A percentile compares a stretch with the other conserved stretches of the same genome.
phyloP scores from a whole-genome alignment of 1,140 invertebrate genomes.

The Eurosta solidaginis region DNA sequence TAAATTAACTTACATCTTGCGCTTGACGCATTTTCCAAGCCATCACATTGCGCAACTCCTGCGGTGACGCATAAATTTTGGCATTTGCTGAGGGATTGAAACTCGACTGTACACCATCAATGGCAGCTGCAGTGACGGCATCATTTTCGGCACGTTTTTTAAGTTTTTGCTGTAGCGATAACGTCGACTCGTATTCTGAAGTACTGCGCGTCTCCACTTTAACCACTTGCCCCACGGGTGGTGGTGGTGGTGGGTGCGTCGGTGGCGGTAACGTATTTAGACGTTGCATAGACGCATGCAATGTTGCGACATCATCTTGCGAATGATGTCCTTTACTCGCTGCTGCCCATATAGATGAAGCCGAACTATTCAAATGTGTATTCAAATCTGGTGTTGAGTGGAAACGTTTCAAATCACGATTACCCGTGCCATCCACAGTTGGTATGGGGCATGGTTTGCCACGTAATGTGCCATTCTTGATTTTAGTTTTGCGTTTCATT shows the following conservation, averaged over 20 bases:
- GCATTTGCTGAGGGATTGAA: conserved; percentile 83
- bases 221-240: conserved; percentile 74
- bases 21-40: conserved; percentile 64
- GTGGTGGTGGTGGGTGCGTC: conserved; percentile 72
- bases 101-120: conserved; percentile 72
- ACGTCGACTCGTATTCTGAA: conserved; percentile 57
- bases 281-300: conserved; percentile 56
- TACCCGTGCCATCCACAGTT: conserved; percentile 41
- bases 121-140: conserved; percentile 51
- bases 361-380: conserved; percentile 47
- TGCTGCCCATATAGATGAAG: conserved; percentile 54
- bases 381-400: conserved; percentile 84
- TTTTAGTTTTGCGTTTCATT: conserved; percentile 77
- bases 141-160: conserved; percentile 53
- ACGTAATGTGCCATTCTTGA: conserved; percentile 44
- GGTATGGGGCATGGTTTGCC: conserved; percentile 60
- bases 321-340: conserved; percentile 69
- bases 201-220: conserved; percentile 69
- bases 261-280: conserved; percentile 67
- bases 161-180: conserved; percentile 55
- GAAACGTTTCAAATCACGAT: conserved; percentile 73
- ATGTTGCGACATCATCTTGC: conserved; percentile 75
- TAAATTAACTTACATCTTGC: conserved; percentile 36
- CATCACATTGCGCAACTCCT: conserved; percentile 80
- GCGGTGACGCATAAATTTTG: conserved; percentile 86